Conservation (phyloP, 2,797 vertebrate genomes). For the Premnoplex brunnescens region DNA sequence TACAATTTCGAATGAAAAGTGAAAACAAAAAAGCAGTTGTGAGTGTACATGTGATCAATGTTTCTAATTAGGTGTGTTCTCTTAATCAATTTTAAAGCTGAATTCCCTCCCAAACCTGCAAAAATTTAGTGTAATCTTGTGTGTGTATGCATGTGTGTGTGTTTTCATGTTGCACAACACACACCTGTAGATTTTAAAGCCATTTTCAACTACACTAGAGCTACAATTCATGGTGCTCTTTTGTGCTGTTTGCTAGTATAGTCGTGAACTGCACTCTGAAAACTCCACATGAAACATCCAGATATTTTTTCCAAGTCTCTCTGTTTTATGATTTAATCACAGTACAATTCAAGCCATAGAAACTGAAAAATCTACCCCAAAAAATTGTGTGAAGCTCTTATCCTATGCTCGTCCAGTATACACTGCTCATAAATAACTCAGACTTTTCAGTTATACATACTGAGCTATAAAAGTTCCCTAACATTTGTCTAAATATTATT, state of each 20-base stretch:
- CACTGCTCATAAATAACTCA: not conserved
- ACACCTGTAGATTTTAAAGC: not conserved
- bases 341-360: not conserved
- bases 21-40: conserved; percentile 35
- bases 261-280: not conserved
- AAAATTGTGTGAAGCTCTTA: not conserved
- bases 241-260: not conserved
- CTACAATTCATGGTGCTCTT: not conserved
- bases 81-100: conserved; percentile 35
- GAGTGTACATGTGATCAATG: conserved; percentile 44
- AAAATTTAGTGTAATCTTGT: not conserved
- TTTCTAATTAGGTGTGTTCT: conserved; percentile 24
- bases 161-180: not conserved
- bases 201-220: not conserved
- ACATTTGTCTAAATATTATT: not conserved
- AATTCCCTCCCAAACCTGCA: not conserved
- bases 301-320: not conserved
- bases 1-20: not conserved
- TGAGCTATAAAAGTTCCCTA: not conserved
- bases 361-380: not conserved
- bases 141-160: not conserved
- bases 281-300: not conserved
- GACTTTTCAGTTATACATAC: not conserved
- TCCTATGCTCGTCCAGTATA: not conserved
- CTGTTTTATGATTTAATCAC: not conserved